A percentile compares a stretch with the other conserved stretches of the same genome.
Evolutionary conservation across 2,113 vertebrate species (phyloP).

Genomic region (Okapia johnstoni): DNA sequence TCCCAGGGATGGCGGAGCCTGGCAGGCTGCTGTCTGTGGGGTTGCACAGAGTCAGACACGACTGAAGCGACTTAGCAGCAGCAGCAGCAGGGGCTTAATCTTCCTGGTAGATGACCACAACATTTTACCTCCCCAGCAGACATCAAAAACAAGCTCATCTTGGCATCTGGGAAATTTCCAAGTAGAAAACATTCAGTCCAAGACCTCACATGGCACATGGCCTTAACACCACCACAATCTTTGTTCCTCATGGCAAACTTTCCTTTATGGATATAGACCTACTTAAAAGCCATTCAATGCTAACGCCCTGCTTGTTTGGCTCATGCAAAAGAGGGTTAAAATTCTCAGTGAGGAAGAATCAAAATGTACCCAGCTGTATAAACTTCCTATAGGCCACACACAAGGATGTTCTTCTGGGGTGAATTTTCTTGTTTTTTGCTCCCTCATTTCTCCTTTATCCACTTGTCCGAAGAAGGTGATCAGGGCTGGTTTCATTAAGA

Average conservation of each 20-base stretch:
- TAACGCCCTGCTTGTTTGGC: not conserved
- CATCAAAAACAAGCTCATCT: not conserved
- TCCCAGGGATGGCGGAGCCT: too few relatives aligned
- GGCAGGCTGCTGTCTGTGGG: too few relatives aligned
- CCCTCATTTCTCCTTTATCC: not conserved
- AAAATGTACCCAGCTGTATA: not conserved
- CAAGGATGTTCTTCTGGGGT: not conserved
- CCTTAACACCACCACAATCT: not conserved
- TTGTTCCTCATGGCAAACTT: fast-evolving
- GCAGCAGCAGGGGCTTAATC: not conserved
- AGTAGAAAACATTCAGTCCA: not conserved
- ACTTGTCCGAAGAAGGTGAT: fast-evolving
- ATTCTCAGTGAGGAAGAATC: not conserved
- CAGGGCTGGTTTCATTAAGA: not conserved
- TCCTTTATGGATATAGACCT: fast-evolving
- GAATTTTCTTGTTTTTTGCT: not conserved
- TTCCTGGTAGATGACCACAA: not conserved
- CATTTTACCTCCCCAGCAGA: not conserved
- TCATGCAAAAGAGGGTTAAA: not conserved
- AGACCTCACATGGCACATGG: not conserved
- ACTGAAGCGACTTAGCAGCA: too few relatives aligned
- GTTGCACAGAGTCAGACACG: too few relatives aligned
- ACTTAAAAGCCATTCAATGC: not conserved
- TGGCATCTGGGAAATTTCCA: not conserved
- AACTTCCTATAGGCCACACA: not conserved